Evolutionary conservation across 2,113 vertebrate species (phyloP).

Genomic region (Microtus ochrogaster): DNA sequence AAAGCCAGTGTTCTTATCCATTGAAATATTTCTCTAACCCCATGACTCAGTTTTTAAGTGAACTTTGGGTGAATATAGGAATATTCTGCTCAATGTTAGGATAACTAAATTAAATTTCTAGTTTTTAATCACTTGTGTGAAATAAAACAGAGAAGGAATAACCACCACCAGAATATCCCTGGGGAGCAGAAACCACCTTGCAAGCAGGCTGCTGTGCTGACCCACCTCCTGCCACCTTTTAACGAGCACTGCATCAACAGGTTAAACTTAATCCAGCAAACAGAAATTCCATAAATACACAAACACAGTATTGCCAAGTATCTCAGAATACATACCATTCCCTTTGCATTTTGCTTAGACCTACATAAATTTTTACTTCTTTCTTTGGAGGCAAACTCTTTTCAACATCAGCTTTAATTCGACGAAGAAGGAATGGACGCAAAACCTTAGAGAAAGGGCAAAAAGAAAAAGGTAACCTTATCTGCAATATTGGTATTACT

Average conservation of each 20-base stretch:
- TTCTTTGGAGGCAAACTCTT: slow-evolving; percentile 98
- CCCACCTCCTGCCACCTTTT: background rate
- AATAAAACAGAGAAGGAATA: background rate
- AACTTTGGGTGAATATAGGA: background rate
- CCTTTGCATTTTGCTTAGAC: slow-evolving; percentile 99
- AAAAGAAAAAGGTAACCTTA: background rate
- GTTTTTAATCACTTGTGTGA: background rate
- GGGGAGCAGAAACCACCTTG: background rate
- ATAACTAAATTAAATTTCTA: background rate
- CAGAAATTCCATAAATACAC: background rate
- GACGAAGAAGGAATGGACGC: slow-evolving; percentile 96
- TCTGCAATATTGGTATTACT: background rate
- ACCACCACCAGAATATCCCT: background rate
- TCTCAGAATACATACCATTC: slow-evolving; percentile 91
- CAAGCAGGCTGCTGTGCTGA: no score
- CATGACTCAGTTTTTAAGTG: background rate
- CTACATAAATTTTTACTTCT: slow-evolving; percentile 98
- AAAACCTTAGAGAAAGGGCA: slow-evolving; percentile 89
- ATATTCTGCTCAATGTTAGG: background rate
- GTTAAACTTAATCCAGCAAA: background rate
- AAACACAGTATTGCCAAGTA: background rate
- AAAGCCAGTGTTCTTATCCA: background rate
- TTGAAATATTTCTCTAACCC: background rate
- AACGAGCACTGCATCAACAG: background rate
- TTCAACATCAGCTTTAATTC: slow-evolving; percentile 99